Evolutionary conservation across 2,113 vertebrate species (phyloP), one percentile per base, ranked within the genome.

Genomic region (Pituophis catenifer): DNA sequence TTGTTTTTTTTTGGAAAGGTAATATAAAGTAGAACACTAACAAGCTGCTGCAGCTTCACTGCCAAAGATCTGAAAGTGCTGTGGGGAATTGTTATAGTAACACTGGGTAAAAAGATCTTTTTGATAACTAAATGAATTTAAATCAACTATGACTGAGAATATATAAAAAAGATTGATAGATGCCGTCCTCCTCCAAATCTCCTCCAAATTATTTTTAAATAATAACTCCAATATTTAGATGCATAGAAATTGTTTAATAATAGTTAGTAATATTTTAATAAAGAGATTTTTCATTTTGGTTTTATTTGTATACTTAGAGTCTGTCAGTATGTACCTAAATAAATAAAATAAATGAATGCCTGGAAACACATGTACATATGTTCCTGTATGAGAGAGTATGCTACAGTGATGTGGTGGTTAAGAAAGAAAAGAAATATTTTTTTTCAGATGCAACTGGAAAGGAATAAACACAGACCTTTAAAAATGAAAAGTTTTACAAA

Each of bases 1-100:
- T 62, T 94, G 92, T 13, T 17, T 95, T 95, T 52, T 94, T 91
- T 95, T 88, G 94, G 94, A 95, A 94, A 93, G 93, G 58, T 90
- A 94, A 95, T 94, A 89, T 81, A 86, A 65, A 65, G 89, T 87
- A 55, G 53, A 88, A 86, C 3, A 33, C 53, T 92, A 95, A 95
- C 95, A 95, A 91, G 90, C 93, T 33, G 24, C 8, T 65, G 7
- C 58, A 90, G 24, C 89, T 48, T 62, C 58, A 65, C 1, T n/a
- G 26, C 12, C 48, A 52, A 26, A 65, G 58, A 24, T 10, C 19
- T 90, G 24, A 29, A 17, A 29, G 44, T 5, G 10, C 59, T 52
- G 58, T n/a, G 33, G 33, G 70, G 33, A 33, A 81, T 38, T 38
- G 33, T 81, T 38, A 81, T 38, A 81, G 26, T n/a, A 89, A 38